phyloP scores from a whole-genome alignment of 2,888 invertebrate species.

The Lamellibrachia satsuma region DNA sequence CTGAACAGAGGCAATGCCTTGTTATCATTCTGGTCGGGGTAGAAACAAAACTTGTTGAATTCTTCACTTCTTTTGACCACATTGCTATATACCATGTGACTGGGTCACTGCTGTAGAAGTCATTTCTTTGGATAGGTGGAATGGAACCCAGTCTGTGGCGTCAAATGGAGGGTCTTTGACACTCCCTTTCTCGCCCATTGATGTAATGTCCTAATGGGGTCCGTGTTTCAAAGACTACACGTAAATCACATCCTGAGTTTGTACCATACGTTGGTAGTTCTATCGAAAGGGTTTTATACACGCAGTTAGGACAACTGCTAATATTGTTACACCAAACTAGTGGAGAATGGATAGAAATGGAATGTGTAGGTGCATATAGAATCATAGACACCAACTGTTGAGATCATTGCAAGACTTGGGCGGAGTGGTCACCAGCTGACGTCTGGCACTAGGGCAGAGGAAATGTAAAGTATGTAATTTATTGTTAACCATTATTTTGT shows the following conservation, averaged over 20 bases:
- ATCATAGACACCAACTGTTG: not conserved
- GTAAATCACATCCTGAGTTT: not conserved
- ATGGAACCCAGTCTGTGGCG: not conserved
- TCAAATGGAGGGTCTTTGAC: not conserved
- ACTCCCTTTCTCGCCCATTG: not conserved
- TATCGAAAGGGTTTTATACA: not conserved
- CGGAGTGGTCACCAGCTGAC: no score
- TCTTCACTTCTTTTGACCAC: not conserved
- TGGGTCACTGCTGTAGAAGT: not conserved
- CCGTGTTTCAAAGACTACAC: not conserved
- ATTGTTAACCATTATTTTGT: not conserved
- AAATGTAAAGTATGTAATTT: not conserved
- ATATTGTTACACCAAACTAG: conserved; percentile 10
- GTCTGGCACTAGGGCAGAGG: no score
- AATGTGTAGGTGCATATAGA: not conserved
- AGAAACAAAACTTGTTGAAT: not conserved
- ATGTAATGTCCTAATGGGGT: not conserved
- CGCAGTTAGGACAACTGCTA: not conserved
- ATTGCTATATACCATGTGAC: conserved; percentile 1
- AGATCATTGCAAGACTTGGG: not conserved
- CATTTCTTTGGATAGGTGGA: not conserved
- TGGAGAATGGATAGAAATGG: not conserved
- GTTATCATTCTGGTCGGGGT: not conserved
- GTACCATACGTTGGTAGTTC: not conserved
- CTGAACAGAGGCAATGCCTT: not conserved